phyloP scores from a whole-genome alignment of 1,140 invertebrate species.

The Cepaea nemoralis region DNA sequence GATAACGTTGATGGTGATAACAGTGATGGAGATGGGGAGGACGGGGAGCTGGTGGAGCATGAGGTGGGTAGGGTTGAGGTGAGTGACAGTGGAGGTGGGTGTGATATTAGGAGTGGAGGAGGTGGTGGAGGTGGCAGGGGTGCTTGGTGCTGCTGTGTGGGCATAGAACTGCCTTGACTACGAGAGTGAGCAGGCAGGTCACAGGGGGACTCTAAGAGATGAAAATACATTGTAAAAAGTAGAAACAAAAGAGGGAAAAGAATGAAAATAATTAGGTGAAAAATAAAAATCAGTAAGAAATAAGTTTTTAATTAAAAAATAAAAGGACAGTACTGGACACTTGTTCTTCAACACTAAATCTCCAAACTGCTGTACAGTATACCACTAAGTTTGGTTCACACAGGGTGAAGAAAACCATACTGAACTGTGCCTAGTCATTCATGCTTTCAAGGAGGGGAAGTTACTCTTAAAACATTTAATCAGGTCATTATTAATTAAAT shows the following conservation, averaged over 20 bases:
- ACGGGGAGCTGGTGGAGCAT: slow-evolving; percentile 47
- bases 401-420: no score
- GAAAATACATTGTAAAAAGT: slow-evolving; percentile 41
- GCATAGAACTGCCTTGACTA: slow-evolving; percentile 45
- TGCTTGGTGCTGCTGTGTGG: slow-evolving; percentile 37
- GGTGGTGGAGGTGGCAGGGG: slow-evolving; percentile 46
- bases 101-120: slow-evolving; percentile 52
- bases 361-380: no score
- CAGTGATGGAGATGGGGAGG: slow-evolving; percentile 24
- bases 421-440: no score
- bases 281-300: background rate
- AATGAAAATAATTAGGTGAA: background rate
- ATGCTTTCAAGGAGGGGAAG: no score
- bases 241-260: slow-evolving; percentile 18
- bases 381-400: no score
- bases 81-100: slow-evolving; percentile 48
- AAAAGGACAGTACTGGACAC: background rate
- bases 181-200: slow-evolving; percentile 49
- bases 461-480: no score
- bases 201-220: slow-evolving; percentile 41
- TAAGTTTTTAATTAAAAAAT: background rate
- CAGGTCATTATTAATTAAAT: no score
- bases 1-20: background rate
- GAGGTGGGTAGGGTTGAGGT: slow-evolving; percentile 48
- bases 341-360: background rate